Conservation (phyloP, 2,797 vertebrate species). For the Apogon talboti region DNA sequence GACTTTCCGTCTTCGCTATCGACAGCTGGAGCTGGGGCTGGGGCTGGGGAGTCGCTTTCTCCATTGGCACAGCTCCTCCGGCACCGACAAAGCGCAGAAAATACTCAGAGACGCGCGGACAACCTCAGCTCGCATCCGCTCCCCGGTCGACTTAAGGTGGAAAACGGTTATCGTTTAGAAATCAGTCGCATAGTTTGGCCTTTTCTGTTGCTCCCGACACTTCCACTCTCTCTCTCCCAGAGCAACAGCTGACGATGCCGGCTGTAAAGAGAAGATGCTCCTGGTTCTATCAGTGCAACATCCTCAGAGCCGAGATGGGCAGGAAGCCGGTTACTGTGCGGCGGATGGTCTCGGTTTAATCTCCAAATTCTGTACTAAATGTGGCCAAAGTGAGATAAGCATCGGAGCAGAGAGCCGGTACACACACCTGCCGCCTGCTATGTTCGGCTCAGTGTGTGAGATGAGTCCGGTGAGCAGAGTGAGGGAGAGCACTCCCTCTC, state of each 20-base stretch:
- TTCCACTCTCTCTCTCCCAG: slow-evolving; percentile 63
- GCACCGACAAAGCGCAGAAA: slow-evolving; percentile 70
- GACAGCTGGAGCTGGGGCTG: slow-evolving; percentile 79
- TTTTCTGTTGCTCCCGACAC: slow-evolving; percentile 53
- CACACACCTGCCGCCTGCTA: slow-evolving; percentile 66
- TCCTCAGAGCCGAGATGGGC: slow-evolving; percentile 48
- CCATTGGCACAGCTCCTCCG: slow-evolving; percentile 80
- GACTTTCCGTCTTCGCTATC: slow-evolving; percentile 89
- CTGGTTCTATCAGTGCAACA: slow-evolving; percentile 69
- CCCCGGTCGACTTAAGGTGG: slow-evolving; percentile 55
- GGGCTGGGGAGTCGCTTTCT: slow-evolving; percentile 79
- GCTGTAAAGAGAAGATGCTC: slow-evolving; percentile 62
- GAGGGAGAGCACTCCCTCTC: slow-evolving; percentile 32
- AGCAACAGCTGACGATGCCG: slow-evolving; percentile 85
- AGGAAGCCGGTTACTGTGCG: slow-evolving; percentile 21
- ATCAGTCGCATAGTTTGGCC: slow-evolving; percentile 74
- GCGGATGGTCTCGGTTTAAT: slow-evolving; percentile 35
- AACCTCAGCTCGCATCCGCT: slow-evolving; percentile 77
- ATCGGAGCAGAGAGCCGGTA: slow-evolving; percentile 34
- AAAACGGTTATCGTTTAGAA: slow-evolving; percentile 60
- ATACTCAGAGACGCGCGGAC: slow-evolving; percentile 69
- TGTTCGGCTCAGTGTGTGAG: slow-evolving; percentile 47
- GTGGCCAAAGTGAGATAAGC: slow-evolving; percentile 35
- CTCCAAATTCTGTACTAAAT: slow-evolving; percentile 30
- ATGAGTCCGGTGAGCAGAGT: slow-evolving; percentile 28